Base-by-base conservation (phyloP, 2,888 invertebrate genomes). In the Anagyrus pseudococci region DNA sequence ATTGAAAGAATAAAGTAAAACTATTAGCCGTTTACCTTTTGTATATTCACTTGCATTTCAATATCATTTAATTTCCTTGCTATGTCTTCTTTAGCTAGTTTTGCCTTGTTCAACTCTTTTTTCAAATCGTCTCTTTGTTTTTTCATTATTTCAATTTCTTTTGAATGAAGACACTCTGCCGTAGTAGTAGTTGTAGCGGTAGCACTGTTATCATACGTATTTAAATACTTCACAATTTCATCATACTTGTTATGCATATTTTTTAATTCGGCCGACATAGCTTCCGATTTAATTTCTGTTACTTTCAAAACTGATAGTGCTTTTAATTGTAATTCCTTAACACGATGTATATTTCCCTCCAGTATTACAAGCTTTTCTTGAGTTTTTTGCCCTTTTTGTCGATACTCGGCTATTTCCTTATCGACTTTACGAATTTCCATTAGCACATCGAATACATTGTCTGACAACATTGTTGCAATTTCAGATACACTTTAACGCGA, bases 281-380 rank as follows among this genome's bases (percentile, higher is more conserved):
- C 4, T n/a, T 59, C 43, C 4, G 60, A 50, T 59, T 62, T 62
- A 33, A 17, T 33, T 41, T 64, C 47, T 6, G 60, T 52, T 8
- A 64, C 46, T n/a, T 68, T 53, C 15, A 71, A 41, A n/a, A 70
- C 49, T 19, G 64, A 54, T 19, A 20, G 15, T 22, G 70, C 68
- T 49, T 70, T 72, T 4, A 64, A 17, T 48, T 67, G 66, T 15
- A 69, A 29, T 23, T 48, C 62, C 33, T 40, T 65, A 4, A 59
- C 37, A 8, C 64, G 6, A 25, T 40, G 23, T 13, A 69, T 62
- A 25, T 68, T 40, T n/a, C 6, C 33, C 8, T 71, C 68, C n/a
- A 67, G 49, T 4, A 6, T 4, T 17, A 66, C 48, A 19, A 55
- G 66, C 19, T 68, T 37, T 6, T 64, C 43, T 10, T 60, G 55